Base-by-base conservation (phyloP, 2,113 vertebrate species). In the Delphinapterus leucas region DNA sequence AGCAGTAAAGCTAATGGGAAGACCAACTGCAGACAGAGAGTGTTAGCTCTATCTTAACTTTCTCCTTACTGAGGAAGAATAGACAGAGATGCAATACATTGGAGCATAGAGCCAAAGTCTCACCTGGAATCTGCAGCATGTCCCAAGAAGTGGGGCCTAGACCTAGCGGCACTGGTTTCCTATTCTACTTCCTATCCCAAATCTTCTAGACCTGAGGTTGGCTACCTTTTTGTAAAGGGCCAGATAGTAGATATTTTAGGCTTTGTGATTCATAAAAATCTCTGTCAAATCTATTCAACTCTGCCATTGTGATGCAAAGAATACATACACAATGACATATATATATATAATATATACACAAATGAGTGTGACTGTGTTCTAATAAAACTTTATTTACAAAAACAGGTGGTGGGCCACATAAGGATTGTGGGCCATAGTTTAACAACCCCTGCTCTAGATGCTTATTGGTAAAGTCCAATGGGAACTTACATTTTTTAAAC, bases 361-460 rank as follows among this genome's bases (percentile, higher is more conserved):
- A 81, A 92, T 71, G 25, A 67, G 23, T 15, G 3, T 55, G 9
- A 15, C 33, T 38, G 3, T 92, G 65, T 81, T 70, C 26, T 31
- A 91, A 60, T 79, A 73, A 92, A 88, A 71, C 8, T 88, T 93
- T 38, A 80, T 84, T 94, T 81, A 90, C 26, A 91, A 95, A 80
- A 96, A 33, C 28, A 92, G 79, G 47, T 44, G 7, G 13, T 36
- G 18, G 41, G 2, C 7, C 38, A 91, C 41, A 31, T 65, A 74
- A 88, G 15, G 21, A 90, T 26, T 88, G 1, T 36, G 65, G 3
- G 8, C 53, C 67, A 73, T 0, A 53, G n/a, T 81, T 92, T 74
- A 87, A 58, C 18, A 97, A 90, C 0, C 3, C 26, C 10, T 79
- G 21, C 28, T 87, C 9, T 74, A 89, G 21, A 41, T 70, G 25